Base-by-base conservation (phyloP, 2,113 vertebrate species). In the Puntigrus tetrazona region DNA sequence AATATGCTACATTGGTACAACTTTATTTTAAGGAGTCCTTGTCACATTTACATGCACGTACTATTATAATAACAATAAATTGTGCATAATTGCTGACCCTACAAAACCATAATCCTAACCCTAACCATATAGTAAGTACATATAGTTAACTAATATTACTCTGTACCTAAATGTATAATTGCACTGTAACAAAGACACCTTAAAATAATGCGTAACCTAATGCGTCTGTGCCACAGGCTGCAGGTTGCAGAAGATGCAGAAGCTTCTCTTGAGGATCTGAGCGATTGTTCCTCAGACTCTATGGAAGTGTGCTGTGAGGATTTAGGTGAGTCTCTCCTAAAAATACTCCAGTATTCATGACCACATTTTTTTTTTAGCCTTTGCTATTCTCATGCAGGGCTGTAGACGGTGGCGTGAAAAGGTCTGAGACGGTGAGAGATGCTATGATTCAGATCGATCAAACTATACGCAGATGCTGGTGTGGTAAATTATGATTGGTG, bases 301-400 rank as follows among this genome's bases (percentile, higher is more conserved):
- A 93, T 94, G 93, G 94, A 95, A 85, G 90, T 94, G 25, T 94
- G 91, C 88, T 93, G 93, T 85, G 93, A 94, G 4, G 92, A 94
- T 78, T 61, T 93, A 0, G 91, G 94, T 95, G 83, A 93, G 94
- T 90, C 9, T 59, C 5, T 76, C 41, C 57, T 41, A 55, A 67
- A 57, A 79, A 55, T 13, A 36, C 50, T 50, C 50, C 67, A 41
- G 14, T 52, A 74, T 67, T 85, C 73, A 85, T 78, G 73, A 41
- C 29, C 7, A 9, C 50, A 31, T n/a, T 6, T 29, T 59, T 27
- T 63, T 29, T 29, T 61, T 27, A 5, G 11, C n/a, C 57, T 57
- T 57, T 57, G 5, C 14, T 5, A 10, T 27, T 27, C 3, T 63
- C 25, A 16, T 31, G 31, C 14, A 29, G 61, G 61, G 3, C 61